Base-by-base conservation (phyloP, 1,140 invertebrate genomes). In the Propsilocerus akamusi region DNA sequence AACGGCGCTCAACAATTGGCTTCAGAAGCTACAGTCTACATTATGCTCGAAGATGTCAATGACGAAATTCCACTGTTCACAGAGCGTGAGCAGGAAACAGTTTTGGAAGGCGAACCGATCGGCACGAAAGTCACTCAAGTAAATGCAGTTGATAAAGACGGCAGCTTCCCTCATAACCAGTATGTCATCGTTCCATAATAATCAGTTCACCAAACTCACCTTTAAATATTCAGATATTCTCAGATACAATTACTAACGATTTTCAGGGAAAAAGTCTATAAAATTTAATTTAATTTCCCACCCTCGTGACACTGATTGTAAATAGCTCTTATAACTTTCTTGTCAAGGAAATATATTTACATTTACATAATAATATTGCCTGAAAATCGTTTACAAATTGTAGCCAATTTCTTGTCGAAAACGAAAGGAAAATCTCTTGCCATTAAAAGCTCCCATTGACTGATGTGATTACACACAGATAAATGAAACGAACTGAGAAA, bases 51-150 rank as follows among this genome's bases (percentile, higher is more conserved):
- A 68, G 92, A 96, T 68, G 91, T 95, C 41, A 96, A 96, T 68
- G 92, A 96, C 67, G 91, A 96, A 69, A 95, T 96, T 63, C 91
- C 90, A 6, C 70, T 94, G 52, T 96, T 95, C 68, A 92, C 87
- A 52, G 88, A 94, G 72, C 72, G 88, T 58, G 87, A 95, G 68
- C 88, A 94, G 65, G 90, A 92, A 71, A 94, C 86, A 12, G 91
- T 94, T 32, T 73, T 92, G 48, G 91, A 94, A 71, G 89, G 91
- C 46, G 89, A 96, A 69, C 87, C 85, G 23, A 79, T 89, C 53
- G 91, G 92, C 28, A 93, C 90, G 47, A 87, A 89, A 72, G 93
- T 98, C 50, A 93, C 90, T 22, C 88, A 94, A 71, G 88, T 97
- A 55, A 87, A 92, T 65, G 93, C 94, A 22, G 88, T 91, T 46